Conservation (phyloP, 2,113 vertebrate species). For the Chionis minor region DNA sequence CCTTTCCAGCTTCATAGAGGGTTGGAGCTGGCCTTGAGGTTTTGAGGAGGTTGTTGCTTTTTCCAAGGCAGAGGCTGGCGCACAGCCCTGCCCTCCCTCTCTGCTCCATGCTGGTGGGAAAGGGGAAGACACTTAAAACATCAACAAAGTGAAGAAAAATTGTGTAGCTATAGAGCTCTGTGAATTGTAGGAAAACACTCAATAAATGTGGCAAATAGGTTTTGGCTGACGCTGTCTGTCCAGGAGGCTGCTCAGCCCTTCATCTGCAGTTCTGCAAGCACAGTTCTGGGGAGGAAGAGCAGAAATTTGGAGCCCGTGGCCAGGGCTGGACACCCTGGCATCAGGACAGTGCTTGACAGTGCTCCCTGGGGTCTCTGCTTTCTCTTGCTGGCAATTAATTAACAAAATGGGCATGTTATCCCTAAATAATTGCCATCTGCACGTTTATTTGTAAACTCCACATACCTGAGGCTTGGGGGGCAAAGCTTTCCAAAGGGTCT, state of each 20-base stretch:
- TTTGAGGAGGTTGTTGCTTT: neutral
- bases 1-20: neutral
- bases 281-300: neutral
- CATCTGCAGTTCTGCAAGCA: neutral
- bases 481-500: neutral
- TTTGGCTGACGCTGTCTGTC: neutral
- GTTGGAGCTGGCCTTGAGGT: neutral
- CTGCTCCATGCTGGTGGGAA: neutral
- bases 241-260: neutral
- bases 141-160: neutral
- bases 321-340: neutral
- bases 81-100: neutral
- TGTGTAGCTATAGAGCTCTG: neutral
- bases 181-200: neutral
- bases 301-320: neutral
- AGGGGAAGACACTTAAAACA: neutral
- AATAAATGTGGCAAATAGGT: neutral
- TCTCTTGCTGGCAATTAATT: neutral
- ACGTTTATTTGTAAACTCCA: neutral
- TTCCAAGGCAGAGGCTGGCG: neutral
- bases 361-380: neutral
- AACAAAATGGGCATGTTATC: neutral
- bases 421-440: neutral
- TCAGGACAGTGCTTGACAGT: neutral
- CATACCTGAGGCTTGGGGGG: neutral